These are phyloP conservation scores for Aleadryas rufinucha DNA, from an alignment of 2,113 vertebrate genomes.

Conservation along the genomic window DNA sequence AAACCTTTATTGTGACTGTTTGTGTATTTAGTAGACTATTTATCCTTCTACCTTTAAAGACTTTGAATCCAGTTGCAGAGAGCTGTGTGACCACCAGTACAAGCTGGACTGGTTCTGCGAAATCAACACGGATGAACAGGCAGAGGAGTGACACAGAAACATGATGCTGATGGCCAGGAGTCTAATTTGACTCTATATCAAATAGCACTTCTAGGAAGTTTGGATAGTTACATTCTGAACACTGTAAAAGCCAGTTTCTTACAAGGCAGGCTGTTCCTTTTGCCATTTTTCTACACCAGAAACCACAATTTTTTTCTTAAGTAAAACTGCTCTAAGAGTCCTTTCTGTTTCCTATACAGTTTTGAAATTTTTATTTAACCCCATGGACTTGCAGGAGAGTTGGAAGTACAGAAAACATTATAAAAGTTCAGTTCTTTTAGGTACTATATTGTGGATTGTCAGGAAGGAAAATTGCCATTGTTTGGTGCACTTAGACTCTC, in stretches of 20 bases:
- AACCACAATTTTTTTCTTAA: not conserved
- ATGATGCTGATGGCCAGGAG: not conserved
- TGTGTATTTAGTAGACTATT: not conserved
- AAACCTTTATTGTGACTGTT: not conserved
- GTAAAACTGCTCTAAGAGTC: not conserved
- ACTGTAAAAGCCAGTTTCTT: not conserved
- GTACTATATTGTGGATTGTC: not conserved
- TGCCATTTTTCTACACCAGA: not conserved
- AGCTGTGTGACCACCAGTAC: not conserved
- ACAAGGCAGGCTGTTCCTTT: not conserved
- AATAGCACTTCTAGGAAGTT: not conserved
- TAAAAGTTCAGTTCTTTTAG: not conserved
- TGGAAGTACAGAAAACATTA: not conserved
- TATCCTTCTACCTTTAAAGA: not conserved
- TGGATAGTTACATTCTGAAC: not conserved
- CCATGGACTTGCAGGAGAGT: not conserved
- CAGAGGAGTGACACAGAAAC: not conserved
- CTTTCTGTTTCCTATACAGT: not conserved
- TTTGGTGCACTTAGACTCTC: not conserved
- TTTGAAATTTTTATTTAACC: not conserved
- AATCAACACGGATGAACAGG: not conserved
- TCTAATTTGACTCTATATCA: not conserved
- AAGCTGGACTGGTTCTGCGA: not conserved
- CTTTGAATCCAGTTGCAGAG: not conserved
- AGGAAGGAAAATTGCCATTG: not conserved